Base-by-base conservation (phyloP, 2,888 invertebrate species). In the Mimachlamys varia region DNA sequence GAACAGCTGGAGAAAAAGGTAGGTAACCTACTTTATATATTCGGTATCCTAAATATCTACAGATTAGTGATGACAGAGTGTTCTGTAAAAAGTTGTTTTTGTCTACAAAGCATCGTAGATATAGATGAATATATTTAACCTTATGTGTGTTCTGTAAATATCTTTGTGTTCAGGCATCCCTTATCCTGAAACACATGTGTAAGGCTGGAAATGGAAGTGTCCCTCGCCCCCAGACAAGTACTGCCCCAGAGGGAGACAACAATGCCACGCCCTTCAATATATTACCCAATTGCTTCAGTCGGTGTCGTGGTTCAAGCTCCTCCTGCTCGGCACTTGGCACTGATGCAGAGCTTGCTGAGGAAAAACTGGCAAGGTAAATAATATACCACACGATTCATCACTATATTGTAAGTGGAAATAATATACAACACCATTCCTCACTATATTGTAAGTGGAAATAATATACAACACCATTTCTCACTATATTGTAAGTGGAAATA, bases 201-300 rank as follows among this genome's bases (percentile, higher is more conserved):
- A 95, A 95, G 89, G 95, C 95, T n/a, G 95, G 95, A 22, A 95
- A 95, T 90, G 95, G 95, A 12, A 93, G 94, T 90, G 93, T 95
- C 53, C 95, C 95, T 0, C 94, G 95, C 88, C 93, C 94, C 10
- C 93, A 90, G 90, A 87, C 88, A 19, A 89, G 90, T n/a, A 87
- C 88, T 22, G 90, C 90, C 33, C 89, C 90, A 12, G 92, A 89
- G 17, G 38, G 88, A 87, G 92, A 93, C 76, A 92, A 91, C 19
- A 89, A 90, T 5, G 90, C 88, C 38, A 87, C 62, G 10, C 76
- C 91, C 19, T 91, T 92, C 88, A 89, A 88, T 53, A 87, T 91
- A 7, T 87, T 92, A 49, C 92, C 88, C 2, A 91, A 90, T 62
- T 92, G 92, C 90, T 91, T 91, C 62, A 76, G 90, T 15, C 44